These are phyloP conservation scores for Pseudomyrmex sp. DNA, from an alignment of 1,140 invertebrate species.

Conservation along the genomic window DNA sequence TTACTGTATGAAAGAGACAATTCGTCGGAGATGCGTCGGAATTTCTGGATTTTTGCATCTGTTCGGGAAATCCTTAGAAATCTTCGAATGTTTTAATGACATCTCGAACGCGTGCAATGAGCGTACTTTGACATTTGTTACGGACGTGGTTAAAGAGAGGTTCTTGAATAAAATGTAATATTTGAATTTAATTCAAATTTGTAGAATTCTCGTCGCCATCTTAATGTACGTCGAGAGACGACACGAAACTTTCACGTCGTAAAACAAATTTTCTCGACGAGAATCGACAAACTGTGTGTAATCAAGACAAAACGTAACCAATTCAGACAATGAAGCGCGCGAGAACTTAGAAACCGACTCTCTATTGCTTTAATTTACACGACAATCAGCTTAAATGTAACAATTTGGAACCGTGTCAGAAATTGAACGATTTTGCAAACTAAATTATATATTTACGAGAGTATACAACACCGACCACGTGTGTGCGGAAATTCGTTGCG, in stretches of 20 bases:
- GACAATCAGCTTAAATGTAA: constrained; percentile 44
- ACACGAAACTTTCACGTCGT: background rate
- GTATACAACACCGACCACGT: background rate
- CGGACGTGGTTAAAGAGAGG: background rate
- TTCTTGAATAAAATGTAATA: background rate
- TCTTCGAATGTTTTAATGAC: constrained; percentile 36
- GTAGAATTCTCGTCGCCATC: background rate
- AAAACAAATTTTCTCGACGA: background rate
- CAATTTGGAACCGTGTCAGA: constrained; percentile 25
- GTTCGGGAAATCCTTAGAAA: background rate
- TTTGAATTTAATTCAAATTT: background rate
- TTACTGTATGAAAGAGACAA: constrained; percentile 38
- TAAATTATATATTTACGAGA: constrained; percentile 32
- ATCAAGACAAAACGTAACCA: constrained; percentile 11
- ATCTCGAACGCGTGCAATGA: background rate
- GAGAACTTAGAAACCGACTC: background rate
- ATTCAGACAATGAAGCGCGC: background rate
- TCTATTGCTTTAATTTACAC: constrained; percentile 29
- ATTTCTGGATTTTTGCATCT: constrained; percentile 41
- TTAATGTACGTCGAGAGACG: too few relatives aligned
- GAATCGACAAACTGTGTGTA: background rate
- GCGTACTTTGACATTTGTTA: background rate
- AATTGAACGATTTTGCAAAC: background rate
- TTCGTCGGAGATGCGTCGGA: constrained; percentile 26
- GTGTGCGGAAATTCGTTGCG: too few relatives aligned